A percentile compares a stretch with the other conserved stretches of the same genome.
phyloP scores from a whole-genome alignment of 2,113 vertebrate genomes.

The Neopipo cinnamomea region DNA sequence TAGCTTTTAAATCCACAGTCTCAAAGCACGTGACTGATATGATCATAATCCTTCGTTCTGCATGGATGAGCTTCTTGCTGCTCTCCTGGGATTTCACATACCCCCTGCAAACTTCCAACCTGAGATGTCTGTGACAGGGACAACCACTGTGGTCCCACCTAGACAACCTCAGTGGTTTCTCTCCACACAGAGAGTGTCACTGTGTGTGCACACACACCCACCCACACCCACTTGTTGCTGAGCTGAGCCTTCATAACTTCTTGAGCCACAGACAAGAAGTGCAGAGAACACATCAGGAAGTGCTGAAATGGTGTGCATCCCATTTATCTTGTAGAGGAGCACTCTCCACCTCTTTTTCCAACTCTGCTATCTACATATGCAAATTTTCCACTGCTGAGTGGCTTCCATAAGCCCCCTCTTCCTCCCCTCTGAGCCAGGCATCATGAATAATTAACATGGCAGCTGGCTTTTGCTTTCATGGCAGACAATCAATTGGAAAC shows the following conservation, averaged over 20 bases:
- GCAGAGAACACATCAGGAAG: neutral
- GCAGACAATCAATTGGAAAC: constrained; percentile 66
- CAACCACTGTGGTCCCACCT: neutral
- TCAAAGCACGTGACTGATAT: neutral
- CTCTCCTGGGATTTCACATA: neutral
- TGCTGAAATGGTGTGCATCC: neutral
- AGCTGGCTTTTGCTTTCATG: constrained; percentile 73
- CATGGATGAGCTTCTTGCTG: neutral
- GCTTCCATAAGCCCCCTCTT: constrained; percentile 48
- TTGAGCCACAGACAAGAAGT: neutral
- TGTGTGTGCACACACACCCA: neutral
- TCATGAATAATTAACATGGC: constrained; percentile 74
- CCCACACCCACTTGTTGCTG: neutral
- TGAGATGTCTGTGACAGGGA: neutral
- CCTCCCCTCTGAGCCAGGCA: constrained; percentile 55
- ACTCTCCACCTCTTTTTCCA: constrained; percentile 37
- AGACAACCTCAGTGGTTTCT: neutral
- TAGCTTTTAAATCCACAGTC: neutral
- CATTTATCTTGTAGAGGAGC: neutral
- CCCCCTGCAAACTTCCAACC: neutral
- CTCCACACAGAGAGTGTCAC: accelerated
- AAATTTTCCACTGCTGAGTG: constrained; percentile 52
- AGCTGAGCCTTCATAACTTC: neutral
- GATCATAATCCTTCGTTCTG: neutral
- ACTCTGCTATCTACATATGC: constrained; percentile 53